phyloP scores from a whole-genome alignment of 2,113 vertebrate genomes.

The Plotosus lineatus region DNA sequence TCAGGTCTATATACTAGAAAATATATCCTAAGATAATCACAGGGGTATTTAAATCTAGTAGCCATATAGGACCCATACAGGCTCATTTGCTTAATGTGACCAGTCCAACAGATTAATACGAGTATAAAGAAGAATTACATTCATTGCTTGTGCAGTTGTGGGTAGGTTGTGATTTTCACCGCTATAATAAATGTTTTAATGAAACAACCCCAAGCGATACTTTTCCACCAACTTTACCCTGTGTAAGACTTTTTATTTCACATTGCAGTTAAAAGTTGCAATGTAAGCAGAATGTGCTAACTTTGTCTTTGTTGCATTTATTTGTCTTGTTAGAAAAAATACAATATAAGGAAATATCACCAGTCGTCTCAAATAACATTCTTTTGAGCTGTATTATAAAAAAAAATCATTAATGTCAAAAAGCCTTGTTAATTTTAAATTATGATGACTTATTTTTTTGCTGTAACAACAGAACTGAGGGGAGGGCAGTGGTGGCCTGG shows the following conservation, averaged over 20 bases:
- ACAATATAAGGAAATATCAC: not conserved
- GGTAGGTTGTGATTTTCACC: not conserved
- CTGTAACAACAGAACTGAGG: too few species aligned
- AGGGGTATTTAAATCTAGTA: too few species aligned
- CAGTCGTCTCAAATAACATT: not conserved
- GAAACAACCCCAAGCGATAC: not conserved
- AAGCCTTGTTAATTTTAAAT: not conserved
- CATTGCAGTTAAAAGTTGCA: too few species aligned
- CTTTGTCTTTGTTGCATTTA: not conserved
- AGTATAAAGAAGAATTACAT: not conserved
- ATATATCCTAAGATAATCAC: too few species aligned
- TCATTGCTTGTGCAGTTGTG: too few species aligned
- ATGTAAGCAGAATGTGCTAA: not conserved
- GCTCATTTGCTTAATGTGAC: not conserved
- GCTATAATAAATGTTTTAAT: not conserved
- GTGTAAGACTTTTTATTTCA: too few species aligned
- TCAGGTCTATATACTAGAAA: too few species aligned
- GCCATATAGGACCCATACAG: too few species aligned
- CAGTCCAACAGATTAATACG: not conserved
- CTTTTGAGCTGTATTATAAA: not conserved
- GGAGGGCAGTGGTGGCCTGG: too few species aligned
- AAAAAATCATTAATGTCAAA: slow-evolving; percentile 7
- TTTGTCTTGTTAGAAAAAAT: not conserved
- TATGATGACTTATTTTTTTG: not conserved
- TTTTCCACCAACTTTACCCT: not conserved